These are phyloP conservation scores for Neuroscelio doddi DNA, from an alignment of 2,888 invertebrate species.

Conservation along the genomic window DNA sequence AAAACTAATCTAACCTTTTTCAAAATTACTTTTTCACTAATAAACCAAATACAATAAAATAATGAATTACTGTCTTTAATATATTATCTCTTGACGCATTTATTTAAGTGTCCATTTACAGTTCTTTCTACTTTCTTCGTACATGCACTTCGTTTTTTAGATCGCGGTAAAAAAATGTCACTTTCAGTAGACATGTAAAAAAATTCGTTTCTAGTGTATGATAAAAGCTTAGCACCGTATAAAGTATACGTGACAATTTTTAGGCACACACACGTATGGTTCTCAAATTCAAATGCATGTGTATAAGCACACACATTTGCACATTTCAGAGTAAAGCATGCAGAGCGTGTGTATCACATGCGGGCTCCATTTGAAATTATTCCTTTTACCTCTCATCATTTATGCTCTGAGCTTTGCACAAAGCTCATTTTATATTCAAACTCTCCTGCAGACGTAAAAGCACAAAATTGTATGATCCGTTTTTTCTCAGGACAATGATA, in stretches of 20 bases:
- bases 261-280: slow-evolving; percentile 12
- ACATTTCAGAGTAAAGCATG: slow-evolving; percentile 33
- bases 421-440: slow-evolving; percentile 53
- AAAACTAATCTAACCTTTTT: too few species aligned
- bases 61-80: too few species aligned
- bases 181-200: not conserved
- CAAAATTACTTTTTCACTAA: too few species aligned
- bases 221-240: not conserved
- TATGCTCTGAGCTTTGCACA: slow-evolving; percentile 46
- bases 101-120: too few species aligned
- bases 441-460: slow-evolving; percentile 30
- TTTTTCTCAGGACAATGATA: slow-evolving; percentile 26
- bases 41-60: too few species aligned
- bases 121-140: too few species aligned
- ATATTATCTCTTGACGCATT: too few species aligned
- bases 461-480: slow-evolving; percentile 41
- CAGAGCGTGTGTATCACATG: slow-evolving; percentile 50
- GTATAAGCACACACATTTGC: slow-evolving; percentile 10
- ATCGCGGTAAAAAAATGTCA: not conserved
- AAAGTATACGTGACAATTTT: slow-evolving; percentile 3
- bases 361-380: slow-evolving; percentile 60
- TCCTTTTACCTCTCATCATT: slow-evolving; percentile 55
- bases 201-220: not conserved
- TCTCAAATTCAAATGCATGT: slow-evolving; percentile 9
- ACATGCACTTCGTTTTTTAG: too few species aligned